phyloP scores from a whole-genome alignment of 1,140 invertebrate species.

The Limonius californicus region DNA sequence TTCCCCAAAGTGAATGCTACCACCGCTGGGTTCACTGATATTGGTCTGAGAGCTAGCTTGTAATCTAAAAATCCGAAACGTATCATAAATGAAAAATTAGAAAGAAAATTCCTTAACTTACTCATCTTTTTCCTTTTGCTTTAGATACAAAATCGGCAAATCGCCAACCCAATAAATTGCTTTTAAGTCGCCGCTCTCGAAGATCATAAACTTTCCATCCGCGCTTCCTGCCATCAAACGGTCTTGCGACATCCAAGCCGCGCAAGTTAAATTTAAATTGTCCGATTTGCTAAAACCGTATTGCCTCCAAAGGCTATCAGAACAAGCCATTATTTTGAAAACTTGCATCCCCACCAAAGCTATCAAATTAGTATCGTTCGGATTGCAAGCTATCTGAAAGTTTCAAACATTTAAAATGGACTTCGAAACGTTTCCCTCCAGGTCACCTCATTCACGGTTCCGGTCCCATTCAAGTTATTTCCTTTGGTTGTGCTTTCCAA shows the following conservation, averaged over 20 bases:
- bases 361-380: conserved; percentile 69
- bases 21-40: not conserved
- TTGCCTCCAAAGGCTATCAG: conserved; percentile 76
- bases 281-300: conserved; percentile 81
- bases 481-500: conserved; percentile 71
- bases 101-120: too few relatives aligned
- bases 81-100: too few relatives aligned
- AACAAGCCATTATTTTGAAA: conserved; percentile 73
- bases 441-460: conserved; percentile 45
- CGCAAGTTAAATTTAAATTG: conserved; percentile 63
- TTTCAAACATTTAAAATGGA: too few relatives aligned
- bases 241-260: conserved; percentile 70
- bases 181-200: conserved; percentile 77
- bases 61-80: too few relatives aligned
- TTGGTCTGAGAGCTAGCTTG: not conserved
- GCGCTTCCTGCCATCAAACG: conserved; percentile 71
- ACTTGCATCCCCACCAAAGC: conserved; percentile 68
- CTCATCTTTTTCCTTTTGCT: conserved; percentile 29
- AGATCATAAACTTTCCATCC: conserved; percentile 66
- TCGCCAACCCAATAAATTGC: conserved; percentile 56
- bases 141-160: conserved; percentile 43
- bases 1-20: conserved; percentile 11
- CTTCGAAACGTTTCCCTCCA: not conserved
- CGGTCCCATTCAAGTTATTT: conserved; percentile 58
- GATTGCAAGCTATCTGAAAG: conserved; percentile 66